Base-by-base conservation (phyloP, 2,888 invertebrate genomes). In the Ellobium chinense region DNA sequence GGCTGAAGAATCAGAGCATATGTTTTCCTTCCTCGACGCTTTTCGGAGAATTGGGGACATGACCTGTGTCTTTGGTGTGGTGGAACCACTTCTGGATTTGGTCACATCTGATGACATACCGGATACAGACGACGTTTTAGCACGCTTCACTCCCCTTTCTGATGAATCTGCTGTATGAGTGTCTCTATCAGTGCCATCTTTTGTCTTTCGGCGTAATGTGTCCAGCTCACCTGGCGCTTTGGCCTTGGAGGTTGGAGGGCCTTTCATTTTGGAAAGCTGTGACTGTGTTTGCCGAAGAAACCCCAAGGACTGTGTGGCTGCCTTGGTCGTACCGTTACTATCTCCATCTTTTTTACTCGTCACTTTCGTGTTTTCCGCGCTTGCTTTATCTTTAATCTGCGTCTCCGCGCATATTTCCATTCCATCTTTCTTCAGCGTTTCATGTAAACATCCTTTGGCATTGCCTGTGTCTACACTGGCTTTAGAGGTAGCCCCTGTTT, bases 1-100 rank as follows among this genome's bases (percentile, higher is more conserved):
- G 31, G 69, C 63, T 1, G 46, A n/a, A 4, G 70, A 63, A 34
- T 78, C 78, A 1, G 70, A 70, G 31, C 78, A 78, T 36, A 78
- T 63, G 31, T 78, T 78, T 54, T 78, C 78, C 46, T 78, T 78
- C 12, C 69, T 27, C 0, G 78, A 78, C 1, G 68, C 78, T 37
- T 62, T 69, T 14, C 78, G 62, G 7, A 70, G 36, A 27, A 78
- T 27, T 24, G 69, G 78, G 12, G 78, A 78, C 39, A 63, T 34
- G 18, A 66, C 27, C 4, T 34, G 54, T 12, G 14, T 21, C 12
- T 66, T 76, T 24, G 24, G 54, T 2, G 31, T 7, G 0, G 4
- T 5, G 12, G 63, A 14, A 1, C 56, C 66, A 27, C 18, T 56
- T 46, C 24, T 24, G 7, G 46, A 29, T 37, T 9, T 9, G 24